Percentiles rank a stretch among this genome's conserved stretches.
Evolutionary conservation across 2,113 vertebrate genomes (phyloP).

Genomic region (Pandion haliaetus): DNA sequence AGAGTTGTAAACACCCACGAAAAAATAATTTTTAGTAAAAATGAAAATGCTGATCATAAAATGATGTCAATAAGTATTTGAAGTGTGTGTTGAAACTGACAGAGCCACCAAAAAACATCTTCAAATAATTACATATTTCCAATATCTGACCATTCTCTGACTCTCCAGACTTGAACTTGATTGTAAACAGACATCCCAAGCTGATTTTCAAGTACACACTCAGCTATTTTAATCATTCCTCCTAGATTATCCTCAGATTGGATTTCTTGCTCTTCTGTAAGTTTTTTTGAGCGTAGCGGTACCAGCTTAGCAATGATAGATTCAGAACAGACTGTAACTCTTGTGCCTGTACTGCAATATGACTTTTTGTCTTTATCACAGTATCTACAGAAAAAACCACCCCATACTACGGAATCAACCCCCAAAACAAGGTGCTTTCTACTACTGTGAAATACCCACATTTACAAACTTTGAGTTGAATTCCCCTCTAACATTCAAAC

Average conservation of each 20-base stretch:
- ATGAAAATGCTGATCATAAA: background rate
- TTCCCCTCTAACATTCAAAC: background rate
- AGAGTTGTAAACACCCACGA: background rate
- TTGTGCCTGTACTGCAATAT: background rate
- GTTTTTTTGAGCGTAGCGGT: background rate
- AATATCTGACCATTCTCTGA: background rate
- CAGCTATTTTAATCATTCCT: background rate
- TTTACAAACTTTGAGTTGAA: background rate
- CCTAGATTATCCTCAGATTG: background rate
- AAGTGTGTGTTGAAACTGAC: background rate
- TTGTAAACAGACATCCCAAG: background rate
- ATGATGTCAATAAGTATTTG: background rate
- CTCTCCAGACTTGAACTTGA: background rate
- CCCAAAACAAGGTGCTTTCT: background rate
- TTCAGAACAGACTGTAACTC: background rate
- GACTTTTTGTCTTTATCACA: background rate
- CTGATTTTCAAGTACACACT: background rate
- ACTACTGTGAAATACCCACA: background rate
- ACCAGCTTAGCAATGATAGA: background rate
- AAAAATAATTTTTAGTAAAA: background rate
- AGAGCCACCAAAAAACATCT: background rate
- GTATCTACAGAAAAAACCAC: background rate
- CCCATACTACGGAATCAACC: background rate
- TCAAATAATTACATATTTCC: background rate
- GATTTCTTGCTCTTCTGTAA: background rate